phyloP scores from a whole-genome alignment of 1,140 invertebrate species.

The Meloidogyne floridensis region DNA sequence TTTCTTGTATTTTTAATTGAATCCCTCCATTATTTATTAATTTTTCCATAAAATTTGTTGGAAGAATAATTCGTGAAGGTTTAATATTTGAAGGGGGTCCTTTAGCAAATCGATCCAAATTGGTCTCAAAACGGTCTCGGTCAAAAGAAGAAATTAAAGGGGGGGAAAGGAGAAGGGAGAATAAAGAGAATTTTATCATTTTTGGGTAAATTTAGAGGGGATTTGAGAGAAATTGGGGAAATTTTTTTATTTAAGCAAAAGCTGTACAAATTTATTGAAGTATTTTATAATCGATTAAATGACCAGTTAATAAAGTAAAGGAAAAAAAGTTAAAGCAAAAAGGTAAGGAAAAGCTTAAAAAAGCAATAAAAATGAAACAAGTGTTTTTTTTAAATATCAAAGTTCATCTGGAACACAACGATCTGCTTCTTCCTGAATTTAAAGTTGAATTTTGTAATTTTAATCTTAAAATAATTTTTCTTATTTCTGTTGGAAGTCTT shows the following conservation, averaged over 20 bases:
- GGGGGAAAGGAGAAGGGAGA: background rate
- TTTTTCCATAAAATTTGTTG: conserved; percentile 26
- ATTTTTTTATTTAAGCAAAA: background rate
- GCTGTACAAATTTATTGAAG: background rate
- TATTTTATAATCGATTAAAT: conserved; percentile 5
- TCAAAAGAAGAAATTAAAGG: background rate
- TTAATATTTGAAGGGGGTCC: background rate
- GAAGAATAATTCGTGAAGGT: conserved; percentile 23
- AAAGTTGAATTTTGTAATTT: too few species aligned
- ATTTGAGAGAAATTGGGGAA: background rate
- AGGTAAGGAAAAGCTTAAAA: background rate
- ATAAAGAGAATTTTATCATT: background rate
- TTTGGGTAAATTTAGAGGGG: background rate
- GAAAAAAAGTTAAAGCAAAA: background rate
- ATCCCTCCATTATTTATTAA: conserved; percentile 7
- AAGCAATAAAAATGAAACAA: background rate
- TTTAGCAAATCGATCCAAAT: conserved; percentile 30
- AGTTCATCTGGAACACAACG: conserved; percentile 24
- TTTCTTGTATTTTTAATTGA: conserved; percentile 14
- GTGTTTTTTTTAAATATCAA: background rate
- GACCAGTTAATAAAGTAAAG: background rate
- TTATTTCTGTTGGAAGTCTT: too few species aligned
- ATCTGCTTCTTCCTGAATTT: conserved; percentile 17
- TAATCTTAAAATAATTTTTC: too few species aligned
- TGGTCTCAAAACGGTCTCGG: conserved; percentile 26